Base-by-base conservation (phyloP, 2,113 vertebrate genomes). In the Tringa solitaria region DNA sequence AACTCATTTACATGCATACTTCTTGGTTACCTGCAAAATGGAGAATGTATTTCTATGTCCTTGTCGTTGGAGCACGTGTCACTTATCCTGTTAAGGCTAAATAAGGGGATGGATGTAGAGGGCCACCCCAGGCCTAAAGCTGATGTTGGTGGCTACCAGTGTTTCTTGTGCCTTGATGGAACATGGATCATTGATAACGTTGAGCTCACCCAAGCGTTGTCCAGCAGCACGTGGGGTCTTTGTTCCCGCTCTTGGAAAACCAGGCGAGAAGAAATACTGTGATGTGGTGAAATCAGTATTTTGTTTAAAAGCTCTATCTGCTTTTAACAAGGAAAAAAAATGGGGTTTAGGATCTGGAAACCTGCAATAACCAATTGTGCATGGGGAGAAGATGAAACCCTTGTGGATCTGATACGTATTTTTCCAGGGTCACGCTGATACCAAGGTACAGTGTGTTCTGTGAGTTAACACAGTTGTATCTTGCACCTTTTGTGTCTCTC, bases 121-220 rank as follows among this genome's bases (percentile, higher is more conserved):
- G 20, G 24, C 61, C 43, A n/a, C 23, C 48, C 43, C 39, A 39
- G 67, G 7, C 14, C 2, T 15, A 16, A 78, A 5, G 7, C 43
- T n/a, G 9, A 4, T 48, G 23, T 53, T 37, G 60, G 43, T 61
- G 50, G 6, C 50, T 7, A 5, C 45, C 27, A 2, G 19, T 65
- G 68, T 60, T 8, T 50, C 53, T 32, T 28, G 20, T 60, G 51
- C 53, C 53, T 53, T 61, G 26, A 6, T 74, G n/a, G 64, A 14
- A 18, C 4, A 0, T 6, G 12, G 43, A 5, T 21, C 1, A 3
- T 30, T 64, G 56, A 19, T 73, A 10, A 15, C 2, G 2, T 32
- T 45, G 30, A 22, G 39, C 79, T 87, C 19, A 17, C 21, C 32
- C 33, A 30, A 12, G 68, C 1, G 0, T 17, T 54, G 18, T 51